Evolutionary conservation across 2,888 invertebrate genomes (phyloP).

Genomic region (Ichneumoninae sp.): DNA sequence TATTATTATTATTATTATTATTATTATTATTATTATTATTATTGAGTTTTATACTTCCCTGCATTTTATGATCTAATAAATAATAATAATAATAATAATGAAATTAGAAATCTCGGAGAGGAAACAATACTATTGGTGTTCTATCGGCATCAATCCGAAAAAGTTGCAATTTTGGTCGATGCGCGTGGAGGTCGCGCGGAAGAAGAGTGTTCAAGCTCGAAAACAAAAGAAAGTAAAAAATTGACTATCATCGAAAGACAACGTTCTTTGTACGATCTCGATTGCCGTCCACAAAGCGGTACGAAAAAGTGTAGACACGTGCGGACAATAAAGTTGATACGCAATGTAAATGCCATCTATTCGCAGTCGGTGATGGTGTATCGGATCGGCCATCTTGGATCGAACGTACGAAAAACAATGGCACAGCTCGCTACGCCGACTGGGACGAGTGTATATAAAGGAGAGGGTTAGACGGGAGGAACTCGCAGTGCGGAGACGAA

Average conservation of each 20-base stretch:
- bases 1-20: too few species aligned
- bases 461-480: constrained; percentile 57
- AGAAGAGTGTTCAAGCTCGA: too few species aligned
- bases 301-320: constrained; percentile 9
- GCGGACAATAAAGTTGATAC: constrained; percentile 9
- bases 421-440: constrained; percentile 29
- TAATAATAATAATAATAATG: too few species aligned
- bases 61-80: too few species aligned
- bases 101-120: too few species aligned
- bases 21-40: too few species aligned
- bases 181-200: too few species aligned
- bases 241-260: background rate
- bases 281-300: too few species aligned
- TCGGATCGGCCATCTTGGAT: constrained; percentile 64
- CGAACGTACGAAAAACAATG: constrained; percentile 64
- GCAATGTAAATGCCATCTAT: constrained; percentile 56
- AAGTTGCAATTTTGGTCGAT: too few species aligned
- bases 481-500: constrained; percentile 53
- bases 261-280: background rate
- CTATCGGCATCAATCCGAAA: too few species aligned
- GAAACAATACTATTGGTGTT: too few species aligned
- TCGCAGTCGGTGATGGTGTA: constrained; percentile 28
- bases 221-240: background rate
- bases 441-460: constrained; percentile 71
- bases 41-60: too few species aligned